Evolutionary conservation across 2,113 vertebrate species (phyloP).

Genomic region (Sisor rabdophorus): DNA sequence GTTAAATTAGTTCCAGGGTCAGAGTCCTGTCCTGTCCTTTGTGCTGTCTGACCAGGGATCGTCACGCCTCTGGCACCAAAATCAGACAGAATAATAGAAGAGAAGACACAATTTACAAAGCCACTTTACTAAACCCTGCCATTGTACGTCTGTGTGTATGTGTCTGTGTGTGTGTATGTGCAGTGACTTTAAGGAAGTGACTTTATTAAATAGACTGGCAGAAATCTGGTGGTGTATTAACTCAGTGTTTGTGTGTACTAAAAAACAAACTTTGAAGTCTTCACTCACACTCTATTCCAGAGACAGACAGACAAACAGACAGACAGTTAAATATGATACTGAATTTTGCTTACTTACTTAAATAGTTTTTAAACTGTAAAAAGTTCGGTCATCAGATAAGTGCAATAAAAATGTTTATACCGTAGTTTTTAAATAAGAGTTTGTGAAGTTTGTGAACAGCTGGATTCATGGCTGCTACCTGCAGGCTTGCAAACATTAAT

Average conservation of each 20-base stretch:
- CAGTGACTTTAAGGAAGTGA: conserved; percentile 64
- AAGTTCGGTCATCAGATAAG: too few species aligned
- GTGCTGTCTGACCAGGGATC: conserved; percentile 56
- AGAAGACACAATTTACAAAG: conserved; percentile 58
- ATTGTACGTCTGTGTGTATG: conserved; percentile 61
- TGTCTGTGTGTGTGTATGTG: conserved; percentile 60
- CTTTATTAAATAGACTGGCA: conserved; percentile 42
- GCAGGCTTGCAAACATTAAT: conserved; percentile 74
- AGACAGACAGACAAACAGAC: conserved; percentile 9
- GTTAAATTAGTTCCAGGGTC: conserved; percentile 68
- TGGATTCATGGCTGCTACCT: conserved; percentile 65
- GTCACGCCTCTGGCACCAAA: conserved; percentile 62
- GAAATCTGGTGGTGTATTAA: conserved; percentile 2
- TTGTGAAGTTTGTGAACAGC: conserved; percentile 10
- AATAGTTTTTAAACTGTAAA: too few species aligned
- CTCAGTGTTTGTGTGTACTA: not conserved
- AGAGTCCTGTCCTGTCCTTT: conserved; percentile 57
- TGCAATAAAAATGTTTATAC: conserved; percentile 52
- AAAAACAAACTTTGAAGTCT: conserved; percentile 43
- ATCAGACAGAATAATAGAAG: conserved; percentile 69
- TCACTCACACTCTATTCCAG: conserved; percentile 29
- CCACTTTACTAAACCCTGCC: conserved; percentile 61
- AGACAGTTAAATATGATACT: conserved; percentile 65
- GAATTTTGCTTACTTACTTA: conserved; percentile 71
- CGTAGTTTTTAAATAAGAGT: conserved; percentile 27